These are phyloP conservation scores for Agrilus cyanescens DNA, from an alignment of 2,888 invertebrate species.

Conservation along the genomic window DNA sequence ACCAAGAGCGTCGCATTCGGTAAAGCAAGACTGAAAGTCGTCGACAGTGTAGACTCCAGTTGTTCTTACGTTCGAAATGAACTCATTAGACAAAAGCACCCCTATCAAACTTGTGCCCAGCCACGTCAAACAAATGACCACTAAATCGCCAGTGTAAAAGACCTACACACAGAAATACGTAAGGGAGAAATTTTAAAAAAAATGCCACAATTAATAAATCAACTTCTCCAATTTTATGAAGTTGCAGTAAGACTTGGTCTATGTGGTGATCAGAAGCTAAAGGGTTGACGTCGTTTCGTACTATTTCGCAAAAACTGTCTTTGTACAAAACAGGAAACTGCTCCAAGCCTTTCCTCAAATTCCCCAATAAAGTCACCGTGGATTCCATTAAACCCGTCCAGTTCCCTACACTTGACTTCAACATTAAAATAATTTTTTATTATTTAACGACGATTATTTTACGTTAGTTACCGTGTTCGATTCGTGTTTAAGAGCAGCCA, in stretches of 20 bases:
- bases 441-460: neutral
- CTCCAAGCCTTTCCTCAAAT: constrained; percentile 40
- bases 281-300: constrained; percentile 49
- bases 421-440: constrained; percentile 1
- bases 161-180: constrained; percentile 19
- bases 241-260: constrained; percentile 47
- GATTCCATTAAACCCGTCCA: constrained; percentile 49
- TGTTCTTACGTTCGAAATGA: constrained; percentile 40
- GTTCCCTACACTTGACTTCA: constrained; percentile 31
- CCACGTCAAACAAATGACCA: constrained; percentile 57
- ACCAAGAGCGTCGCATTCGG: constrained; percentile 56
- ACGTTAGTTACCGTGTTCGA: constrained; percentile 38
- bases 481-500: constrained; percentile 39
- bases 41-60: constrained; percentile 61
- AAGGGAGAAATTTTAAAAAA: neutral
- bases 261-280: constrained; percentile 53
- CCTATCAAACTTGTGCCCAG: constrained; percentile 55
- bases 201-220: neutral
- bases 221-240: constrained; percentile 55
- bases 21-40: constrained; percentile 60
- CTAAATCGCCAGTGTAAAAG: constrained; percentile 41
- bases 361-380: constrained; percentile 38
- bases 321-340: constrained; percentile 51
- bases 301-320: constrained; percentile 43
- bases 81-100: constrained; percentile 47